phyloP scores from a whole-genome alignment of 2,888 invertebrate genomes.

The Notocelia uddmanniana region DNA sequence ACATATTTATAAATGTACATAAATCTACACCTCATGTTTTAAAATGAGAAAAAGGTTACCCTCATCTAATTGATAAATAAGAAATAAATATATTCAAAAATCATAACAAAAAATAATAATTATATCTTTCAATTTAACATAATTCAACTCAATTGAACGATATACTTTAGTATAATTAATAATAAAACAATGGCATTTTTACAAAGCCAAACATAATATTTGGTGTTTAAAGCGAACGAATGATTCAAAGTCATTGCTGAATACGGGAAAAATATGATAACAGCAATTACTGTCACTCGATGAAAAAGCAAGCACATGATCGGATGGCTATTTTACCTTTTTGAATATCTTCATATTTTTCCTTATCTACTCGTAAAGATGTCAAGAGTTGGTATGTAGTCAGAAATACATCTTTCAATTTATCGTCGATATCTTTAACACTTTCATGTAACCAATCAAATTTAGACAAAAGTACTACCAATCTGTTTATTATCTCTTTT shows the following conservation, averaged over 20 bases:
- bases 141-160: neutral
- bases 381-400: constrained; percentile 60
- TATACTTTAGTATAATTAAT: neutral
- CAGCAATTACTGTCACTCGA: neutral
- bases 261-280: neutral
- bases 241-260: neutral
- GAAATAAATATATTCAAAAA: no score
- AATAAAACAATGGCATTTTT: neutral
- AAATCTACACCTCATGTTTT: neutral
- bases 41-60: neutral
- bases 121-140: neutral
- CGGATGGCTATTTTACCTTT: constrained; percentile 57
- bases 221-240: neutral
- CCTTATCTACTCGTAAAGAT: constrained; percentile 55
- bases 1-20: neutral
- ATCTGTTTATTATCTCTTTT: constrained; percentile 51
- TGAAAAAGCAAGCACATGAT: constrained; percentile 17
- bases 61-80: no score
- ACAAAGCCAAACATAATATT: constrained; percentile 1
- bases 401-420: constrained; percentile 57
- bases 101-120: no score
- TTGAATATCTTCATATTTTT: constrained; percentile 44
- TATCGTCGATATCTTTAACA: constrained; percentile 56
- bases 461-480: constrained; percentile 56
- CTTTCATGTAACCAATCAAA: constrained; percentile 62